These are phyloP conservation scores for Hoplostethus atlanticus DNA, from an alignment of 2,797 vertebrate species.

Conservation along the genomic window DNA sequence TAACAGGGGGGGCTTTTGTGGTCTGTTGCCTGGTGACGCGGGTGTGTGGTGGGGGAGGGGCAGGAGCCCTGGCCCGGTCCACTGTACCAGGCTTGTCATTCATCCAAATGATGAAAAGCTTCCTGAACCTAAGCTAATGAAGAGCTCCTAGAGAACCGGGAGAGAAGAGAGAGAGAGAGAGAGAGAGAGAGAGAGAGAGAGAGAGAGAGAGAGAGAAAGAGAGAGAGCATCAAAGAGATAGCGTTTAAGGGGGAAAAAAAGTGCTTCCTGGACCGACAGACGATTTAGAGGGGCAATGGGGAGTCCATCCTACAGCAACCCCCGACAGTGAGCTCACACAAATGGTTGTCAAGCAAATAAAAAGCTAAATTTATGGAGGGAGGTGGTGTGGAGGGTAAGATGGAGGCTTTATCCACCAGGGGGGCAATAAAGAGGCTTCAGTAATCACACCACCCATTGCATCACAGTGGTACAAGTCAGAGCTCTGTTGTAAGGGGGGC, in stretches of 20 bases:
- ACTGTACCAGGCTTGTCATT: slow-evolving; percentile 78
- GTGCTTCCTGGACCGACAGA: slow-evolving; percentile 75
- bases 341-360: slow-evolving; percentile 84
- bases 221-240: slow-evolving; percentile 80
- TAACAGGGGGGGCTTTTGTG: slow-evolving; percentile 81
- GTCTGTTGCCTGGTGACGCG: slow-evolving; percentile 83
- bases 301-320: slow-evolving; percentile 75
- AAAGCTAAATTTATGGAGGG: slow-evolving; percentile 83
- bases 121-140: slow-evolving; percentile 85
- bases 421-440: slow-evolving; percentile 76
- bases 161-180: slow-evolving; percentile 35
- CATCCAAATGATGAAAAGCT: slow-evolving; percentile 86
- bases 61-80: slow-evolving; percentile 44
- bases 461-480: slow-evolving; percentile 76
- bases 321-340: slow-evolving; percentile 81
- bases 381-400: slow-evolving; percentile 67
- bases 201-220: slow-evolving; percentile 28
- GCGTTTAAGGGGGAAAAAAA: slow-evolving; percentile 74
- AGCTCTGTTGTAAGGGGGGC: slow-evolving; percentile 63
- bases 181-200: slow-evolving; percentile 37
- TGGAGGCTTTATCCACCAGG: slow-evolving; percentile 68
- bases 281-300: slow-evolving; percentile 77
- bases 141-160: slow-evolving; percentile 66
- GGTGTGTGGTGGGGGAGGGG: slow-evolving; percentile 62
- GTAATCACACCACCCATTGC: slow-evolving; percentile 80